Conservation (phyloP, 2,888 invertebrate species). For the Cecidostiba fungosa region DNA sequence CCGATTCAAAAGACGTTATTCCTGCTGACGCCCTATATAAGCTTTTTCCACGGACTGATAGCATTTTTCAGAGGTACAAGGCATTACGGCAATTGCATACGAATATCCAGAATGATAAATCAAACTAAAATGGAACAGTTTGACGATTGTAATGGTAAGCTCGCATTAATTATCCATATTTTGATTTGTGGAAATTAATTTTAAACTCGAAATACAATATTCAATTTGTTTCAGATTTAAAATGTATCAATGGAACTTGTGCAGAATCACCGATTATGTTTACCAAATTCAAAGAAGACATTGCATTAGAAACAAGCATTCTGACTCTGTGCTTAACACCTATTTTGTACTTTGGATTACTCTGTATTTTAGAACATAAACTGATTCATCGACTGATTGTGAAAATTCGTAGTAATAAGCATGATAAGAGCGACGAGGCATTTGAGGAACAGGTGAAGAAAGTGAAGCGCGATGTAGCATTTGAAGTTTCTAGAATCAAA, state of each 20-base stretch:
- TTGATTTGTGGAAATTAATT: not conserved
- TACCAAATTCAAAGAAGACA: not conserved
- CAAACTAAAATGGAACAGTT: not conserved
- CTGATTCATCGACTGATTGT: constrained; percentile 75
- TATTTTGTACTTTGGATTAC: constrained; percentile 82
- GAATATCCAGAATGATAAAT: not conserved
- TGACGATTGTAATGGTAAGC: not conserved
- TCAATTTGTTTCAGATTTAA: constrained; percentile 45
- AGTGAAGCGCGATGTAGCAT: constrained; percentile 65
- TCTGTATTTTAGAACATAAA: constrained; percentile 84
- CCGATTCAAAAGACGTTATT: constrained; percentile 65
- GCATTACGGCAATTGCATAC: constrained; percentile 60
- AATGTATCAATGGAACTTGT: constrained; percentile 66
- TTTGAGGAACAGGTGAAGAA: constrained; percentile 68
- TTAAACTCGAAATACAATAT: constrained; percentile 61
- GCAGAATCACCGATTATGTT: constrained; percentile 42
- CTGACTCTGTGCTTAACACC: constrained; percentile 63
- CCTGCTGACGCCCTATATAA: constrained; percentile 68
- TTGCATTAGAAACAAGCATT: constrained; percentile 57
- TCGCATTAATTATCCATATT: not conserved
- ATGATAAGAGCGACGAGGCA: constrained; percentile 35
- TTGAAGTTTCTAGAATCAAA: constrained; percentile 64
- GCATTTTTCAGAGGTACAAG: constrained; percentile 64
- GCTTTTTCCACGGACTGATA: constrained; percentile 67
- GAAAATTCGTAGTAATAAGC: constrained; percentile 47